Percentiles rank a stretch among this genome's conserved stretches.
Evolutionary conservation across 2,113 vertebrate genomes (phyloP).

Genomic region (Carlito syrichta): DNA sequence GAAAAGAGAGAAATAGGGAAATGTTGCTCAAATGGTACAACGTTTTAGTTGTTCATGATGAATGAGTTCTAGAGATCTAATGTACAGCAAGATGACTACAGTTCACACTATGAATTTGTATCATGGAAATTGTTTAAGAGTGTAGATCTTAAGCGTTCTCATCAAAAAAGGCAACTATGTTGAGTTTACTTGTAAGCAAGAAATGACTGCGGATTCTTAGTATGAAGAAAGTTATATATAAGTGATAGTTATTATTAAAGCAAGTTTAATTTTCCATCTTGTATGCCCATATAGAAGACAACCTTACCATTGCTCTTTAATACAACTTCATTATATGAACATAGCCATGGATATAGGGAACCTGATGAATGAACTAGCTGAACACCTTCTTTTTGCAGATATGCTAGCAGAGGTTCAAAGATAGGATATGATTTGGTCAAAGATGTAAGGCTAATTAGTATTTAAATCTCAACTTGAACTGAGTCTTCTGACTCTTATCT

Average conservation of each 20-base stretch:
- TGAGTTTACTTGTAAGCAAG: not conserved
- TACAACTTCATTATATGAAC: not conserved
- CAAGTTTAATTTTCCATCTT: not conserved
- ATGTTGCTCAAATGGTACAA: not conserved
- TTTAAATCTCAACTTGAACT: not conserved
- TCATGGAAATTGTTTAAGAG: not conserved
- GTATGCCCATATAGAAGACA: not conserved
- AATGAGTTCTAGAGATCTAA: no score
- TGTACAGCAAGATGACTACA: not conserved
- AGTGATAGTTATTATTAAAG: not conserved
- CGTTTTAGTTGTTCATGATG: no score
- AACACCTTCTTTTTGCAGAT: not conserved
- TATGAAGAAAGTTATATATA: not conserved
- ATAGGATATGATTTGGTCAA: not conserved
- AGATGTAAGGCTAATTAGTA: not conserved
- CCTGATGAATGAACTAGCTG: not conserved
- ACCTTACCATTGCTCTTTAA: not conserved
- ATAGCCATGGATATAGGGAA: not conserved
- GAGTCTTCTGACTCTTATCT: not conserved
- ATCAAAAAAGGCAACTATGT: not conserved
- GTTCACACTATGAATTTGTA: not conserved
- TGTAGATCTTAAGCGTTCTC: not conserved
- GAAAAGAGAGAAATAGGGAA: not conserved
- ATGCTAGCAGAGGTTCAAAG: not conserved
- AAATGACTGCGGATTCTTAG: not conserved